phyloP scores from a whole-genome alignment of 2,888 invertebrate genomes.

The Heliconius erato region DNA sequence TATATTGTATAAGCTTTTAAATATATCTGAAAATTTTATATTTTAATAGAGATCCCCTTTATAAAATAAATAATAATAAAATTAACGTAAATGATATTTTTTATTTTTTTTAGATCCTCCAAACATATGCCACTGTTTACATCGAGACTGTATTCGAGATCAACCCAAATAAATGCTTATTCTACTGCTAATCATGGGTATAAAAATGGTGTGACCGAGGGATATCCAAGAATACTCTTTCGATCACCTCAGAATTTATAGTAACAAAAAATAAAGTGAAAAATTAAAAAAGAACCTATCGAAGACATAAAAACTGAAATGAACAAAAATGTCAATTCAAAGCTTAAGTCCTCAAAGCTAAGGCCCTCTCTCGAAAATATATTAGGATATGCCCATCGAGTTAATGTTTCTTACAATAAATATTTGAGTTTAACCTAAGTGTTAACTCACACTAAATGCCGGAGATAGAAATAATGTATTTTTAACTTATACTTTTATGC shows the following conservation, averaged over 20 bases:
- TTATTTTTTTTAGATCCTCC: constrained; percentile 56
- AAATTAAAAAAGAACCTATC: no score
- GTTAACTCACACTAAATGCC: background rate
- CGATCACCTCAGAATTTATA: no score
- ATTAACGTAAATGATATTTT: no score
- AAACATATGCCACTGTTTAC: constrained; percentile 59
- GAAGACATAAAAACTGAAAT: background rate
- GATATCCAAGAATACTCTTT: no score
- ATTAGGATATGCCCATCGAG: background rate
- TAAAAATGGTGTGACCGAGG: background rate
- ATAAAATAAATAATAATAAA: no score
- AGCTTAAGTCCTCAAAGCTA: background rate
- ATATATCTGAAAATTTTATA: no score
- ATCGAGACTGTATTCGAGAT: constrained; percentile 53
- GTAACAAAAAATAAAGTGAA: no score
- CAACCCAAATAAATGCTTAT: constrained; percentile 25
- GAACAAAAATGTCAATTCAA: background rate
- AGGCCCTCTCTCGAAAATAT: background rate
- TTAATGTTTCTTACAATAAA: background rate
- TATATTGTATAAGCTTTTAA: no score
- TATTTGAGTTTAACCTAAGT: background rate
- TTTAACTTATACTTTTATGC: background rate
- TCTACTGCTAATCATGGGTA: background rate
- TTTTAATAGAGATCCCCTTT: no score
- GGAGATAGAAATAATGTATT: background rate